Percentiles rank a stretch among this genome's conserved stretches.
These are phyloP conservation scores for Drosophila sp. DNA, from an alignment of 1,140 invertebrate genomes.

Conservation along the genomic window DNA sequence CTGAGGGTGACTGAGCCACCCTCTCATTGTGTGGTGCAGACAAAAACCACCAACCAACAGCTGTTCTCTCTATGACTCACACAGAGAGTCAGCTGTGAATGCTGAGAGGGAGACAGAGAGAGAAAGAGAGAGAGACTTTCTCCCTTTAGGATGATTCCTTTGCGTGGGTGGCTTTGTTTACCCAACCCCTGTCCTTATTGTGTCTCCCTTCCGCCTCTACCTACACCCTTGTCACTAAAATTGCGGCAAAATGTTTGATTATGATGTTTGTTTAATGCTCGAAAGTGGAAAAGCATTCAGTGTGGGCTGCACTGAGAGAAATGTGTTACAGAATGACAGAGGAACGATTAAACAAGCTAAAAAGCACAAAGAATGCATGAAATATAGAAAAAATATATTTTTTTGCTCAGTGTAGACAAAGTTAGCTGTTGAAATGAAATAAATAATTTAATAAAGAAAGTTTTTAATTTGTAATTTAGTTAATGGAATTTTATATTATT, in stretches of 20 bases:
- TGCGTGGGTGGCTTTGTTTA: conserved; percentile 35
- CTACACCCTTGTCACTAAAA: conserved; percentile 39
- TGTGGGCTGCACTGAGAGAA: conserved; percentile 43
- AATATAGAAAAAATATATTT: too few species aligned
- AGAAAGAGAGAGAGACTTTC: background rate
- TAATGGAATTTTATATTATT: too few species aligned
- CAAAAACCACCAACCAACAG: conserved; percentile 24
- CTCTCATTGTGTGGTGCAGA: conserved; percentile 16
- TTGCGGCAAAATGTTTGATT: conserved; percentile 75
- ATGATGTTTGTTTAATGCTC: conserved; percentile 72
- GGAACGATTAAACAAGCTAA: too few species aligned
- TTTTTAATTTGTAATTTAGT: too few species aligned
- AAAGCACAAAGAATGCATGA: too few species aligned
- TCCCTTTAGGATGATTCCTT: background rate
- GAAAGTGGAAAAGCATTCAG: conserved; percentile 54
- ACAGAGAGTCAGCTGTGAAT: conserved; percentile 53
- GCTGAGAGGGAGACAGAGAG: background rate
- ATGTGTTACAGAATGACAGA: too few species aligned
- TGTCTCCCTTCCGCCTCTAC: background rate
- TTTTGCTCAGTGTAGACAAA: too few species aligned
- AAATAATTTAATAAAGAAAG: too few species aligned
- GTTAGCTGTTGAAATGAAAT: too few species aligned
- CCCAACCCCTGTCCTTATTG: conserved; percentile 21
- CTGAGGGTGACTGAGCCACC: conserved; percentile 28
- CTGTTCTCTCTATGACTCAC: conserved; percentile 65